Evolutionary conservation across 2,888 invertebrate genomes (phyloP).

Genomic region (Ornithoptera alexandrae): DNA sequence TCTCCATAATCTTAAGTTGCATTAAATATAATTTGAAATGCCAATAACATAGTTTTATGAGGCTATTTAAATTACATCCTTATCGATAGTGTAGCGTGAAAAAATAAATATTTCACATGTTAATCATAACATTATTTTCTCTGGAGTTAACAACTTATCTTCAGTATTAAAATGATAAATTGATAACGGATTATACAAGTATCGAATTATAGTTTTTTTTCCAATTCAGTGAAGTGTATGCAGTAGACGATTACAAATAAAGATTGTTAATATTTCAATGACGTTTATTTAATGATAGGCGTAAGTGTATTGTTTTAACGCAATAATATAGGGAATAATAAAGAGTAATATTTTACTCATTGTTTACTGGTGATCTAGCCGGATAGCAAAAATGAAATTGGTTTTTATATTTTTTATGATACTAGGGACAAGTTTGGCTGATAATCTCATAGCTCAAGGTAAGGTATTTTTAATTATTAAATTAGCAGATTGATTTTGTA

Average conservation of each 20-base stretch:
- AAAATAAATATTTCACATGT: conserved; percentile 6
- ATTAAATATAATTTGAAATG: conserved; percentile 1
- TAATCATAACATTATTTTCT: conserved; percentile 1
- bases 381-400: conserved; percentile 53
- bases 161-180: conserved; percentile 23
- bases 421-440: conserved; percentile 45
- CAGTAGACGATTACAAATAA: conserved; percentile 10
- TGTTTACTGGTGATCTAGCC: conserved; percentile 37
- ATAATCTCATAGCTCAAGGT: conserved; percentile 54
- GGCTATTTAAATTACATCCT: background rate
- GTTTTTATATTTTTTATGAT: conserved; percentile 47
- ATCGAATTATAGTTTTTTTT: conserved; percentile 20
- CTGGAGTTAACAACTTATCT: background rate
- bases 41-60: background rate
- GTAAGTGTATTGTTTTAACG: background rate
- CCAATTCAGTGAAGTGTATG: conserved; percentile 12
- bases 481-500: background rate
- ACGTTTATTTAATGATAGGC: conserved; percentile 9
- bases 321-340: background rate
- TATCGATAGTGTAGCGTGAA: conserved; percentile 5
- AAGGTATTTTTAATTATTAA: conserved; percentile 32
- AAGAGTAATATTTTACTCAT: background rate
- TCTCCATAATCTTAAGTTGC: background rate
- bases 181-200: conserved; percentile 20
- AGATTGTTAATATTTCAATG: conserved; percentile 5